Evolutionary conservation across 2,888 invertebrate genomes (phyloP).

Genomic region (Invenusta paracnida): DNA sequence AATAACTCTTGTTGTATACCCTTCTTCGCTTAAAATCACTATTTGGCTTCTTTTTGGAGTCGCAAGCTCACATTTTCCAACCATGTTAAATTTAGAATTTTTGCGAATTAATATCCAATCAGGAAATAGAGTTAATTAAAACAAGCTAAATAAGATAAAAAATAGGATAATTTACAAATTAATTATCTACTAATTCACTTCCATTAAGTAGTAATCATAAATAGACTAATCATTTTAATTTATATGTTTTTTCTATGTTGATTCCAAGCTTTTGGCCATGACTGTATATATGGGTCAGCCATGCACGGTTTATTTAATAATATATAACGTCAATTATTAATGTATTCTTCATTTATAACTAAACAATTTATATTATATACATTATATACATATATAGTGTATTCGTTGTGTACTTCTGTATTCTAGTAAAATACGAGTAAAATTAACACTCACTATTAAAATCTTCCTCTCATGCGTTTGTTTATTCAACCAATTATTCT

Average conservation of each 20-base stretch:
- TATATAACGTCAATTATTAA: no score
- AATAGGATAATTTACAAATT: slow-evolving; percentile 2
- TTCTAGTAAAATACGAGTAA: no score
- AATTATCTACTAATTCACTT: slow-evolving; percentile 9
- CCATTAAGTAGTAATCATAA: slow-evolving; percentile 2
- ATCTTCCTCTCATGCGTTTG: no score
- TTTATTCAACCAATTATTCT: not conserved
- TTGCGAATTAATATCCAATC: slow-evolving; percentile 5
- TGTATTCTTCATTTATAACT: no score
- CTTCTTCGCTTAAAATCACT: slow-evolving; percentile 18
- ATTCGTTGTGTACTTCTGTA: no score
- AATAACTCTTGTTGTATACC: slow-evolving; percentile 21
- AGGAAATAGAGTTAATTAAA: slow-evolving; percentile 11
- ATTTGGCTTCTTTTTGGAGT: slow-evolving; percentile 19
- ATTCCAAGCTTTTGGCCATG: slow-evolving; percentile 18
- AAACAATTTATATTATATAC: no score
- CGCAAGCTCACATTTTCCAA: slow-evolving; percentile 7
- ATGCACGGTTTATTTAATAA: no score
- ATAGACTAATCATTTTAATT: not conserved
- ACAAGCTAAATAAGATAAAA: not conserved
- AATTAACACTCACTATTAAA: no score
- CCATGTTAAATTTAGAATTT: slow-evolving; percentile 6
- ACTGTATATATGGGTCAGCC: no score
- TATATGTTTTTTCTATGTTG: slow-evolving; percentile 6
- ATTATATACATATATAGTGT: no score